phyloP scores from a whole-genome alignment of 2,113 vertebrate species.

The Vombatus ursinus region DNA sequence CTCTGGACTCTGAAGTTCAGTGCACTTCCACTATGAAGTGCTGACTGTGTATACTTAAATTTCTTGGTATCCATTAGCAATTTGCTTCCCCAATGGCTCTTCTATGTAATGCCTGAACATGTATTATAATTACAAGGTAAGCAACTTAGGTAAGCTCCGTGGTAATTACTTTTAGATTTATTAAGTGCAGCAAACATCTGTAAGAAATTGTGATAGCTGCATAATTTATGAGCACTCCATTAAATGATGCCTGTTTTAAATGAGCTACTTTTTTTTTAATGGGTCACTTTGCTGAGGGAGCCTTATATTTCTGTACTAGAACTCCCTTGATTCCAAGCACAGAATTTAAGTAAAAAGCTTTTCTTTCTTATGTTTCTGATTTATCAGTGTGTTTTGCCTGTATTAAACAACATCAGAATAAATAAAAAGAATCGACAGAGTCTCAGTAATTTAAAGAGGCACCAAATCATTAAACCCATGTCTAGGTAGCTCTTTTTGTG shows the following conservation, averaged over 20 bases:
- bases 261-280: slow-evolving; percentile 21
- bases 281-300: slow-evolving; percentile 30
- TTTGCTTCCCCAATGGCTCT: slow-evolving; percentile 54
- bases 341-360: background rate
- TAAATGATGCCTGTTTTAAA: slow-evolving; percentile 30
- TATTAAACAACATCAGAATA: slow-evolving; percentile 19
- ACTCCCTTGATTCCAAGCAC: background rate
- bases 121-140: slow-evolving; percentile 58
- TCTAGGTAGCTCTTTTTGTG: slow-evolving; percentile 39
- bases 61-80: slow-evolving; percentile 43
- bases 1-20: background rate
- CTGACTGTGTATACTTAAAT: slow-evolving; percentile 33
- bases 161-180: slow-evolving; percentile 43
- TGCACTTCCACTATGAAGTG: background rate
- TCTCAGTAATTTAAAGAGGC: slow-evolving; percentile 36
- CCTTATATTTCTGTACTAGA: slow-evolving; percentile 38
- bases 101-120: slow-evolving; percentile 59
- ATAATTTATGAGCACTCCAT: slow-evolving; percentile 34
- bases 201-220: slow-evolving; percentile 12
- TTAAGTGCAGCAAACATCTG: background rate
- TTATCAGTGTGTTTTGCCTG: slow-evolving; percentile 36
- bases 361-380: slow-evolving; percentile 13
- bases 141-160: slow-evolving; percentile 49
- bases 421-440: background rate
- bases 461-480: slow-evolving; percentile 7